phyloP scores from a whole-genome alignment of 2,113 vertebrate species.

The Antechinus flavipes region DNA sequence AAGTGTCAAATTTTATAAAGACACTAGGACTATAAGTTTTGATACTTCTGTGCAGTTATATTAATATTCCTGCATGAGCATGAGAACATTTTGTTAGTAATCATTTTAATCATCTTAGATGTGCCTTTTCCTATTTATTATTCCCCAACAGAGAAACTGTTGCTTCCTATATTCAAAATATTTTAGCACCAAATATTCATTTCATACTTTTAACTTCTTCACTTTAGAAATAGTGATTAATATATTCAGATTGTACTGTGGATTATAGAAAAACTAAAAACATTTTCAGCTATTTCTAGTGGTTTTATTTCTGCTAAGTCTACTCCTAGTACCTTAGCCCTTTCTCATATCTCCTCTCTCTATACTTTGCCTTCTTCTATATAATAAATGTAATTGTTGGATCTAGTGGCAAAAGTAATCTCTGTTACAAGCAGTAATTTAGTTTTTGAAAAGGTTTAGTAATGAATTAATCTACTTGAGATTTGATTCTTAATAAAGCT shows the following conservation, averaged over 20 bases:
- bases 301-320: not conserved
- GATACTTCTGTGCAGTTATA: not conserved
- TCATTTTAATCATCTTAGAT: constrained; percentile 50
- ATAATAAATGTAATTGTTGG: not conserved
- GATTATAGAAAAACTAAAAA: not conserved
- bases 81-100: not conserved
- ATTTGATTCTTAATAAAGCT: constrained; percentile 40
- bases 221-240: constrained; percentile 2
- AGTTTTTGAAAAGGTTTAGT: not conserved
- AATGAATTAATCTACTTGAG: constrained; percentile 32
- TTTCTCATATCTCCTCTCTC: too few species aligned
- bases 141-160: not conserved
- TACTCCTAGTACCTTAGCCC: not conserved
- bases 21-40: not conserved
- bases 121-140: constrained; percentile 44
- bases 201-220: not conserved
- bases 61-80: constrained; percentile 37
- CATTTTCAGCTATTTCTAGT: not conserved
- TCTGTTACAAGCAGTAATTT: constrained; percentile 1
- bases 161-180: constrained; percentile 50
- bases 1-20: not conserved
- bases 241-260: not conserved
- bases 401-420: constrained; percentile 18
- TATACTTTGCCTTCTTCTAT: not conserved
- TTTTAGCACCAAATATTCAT: constrained; percentile 11